Base-by-base conservation (phyloP, 2,888 invertebrate species). In the Lasius fuliginosus region DNA sequence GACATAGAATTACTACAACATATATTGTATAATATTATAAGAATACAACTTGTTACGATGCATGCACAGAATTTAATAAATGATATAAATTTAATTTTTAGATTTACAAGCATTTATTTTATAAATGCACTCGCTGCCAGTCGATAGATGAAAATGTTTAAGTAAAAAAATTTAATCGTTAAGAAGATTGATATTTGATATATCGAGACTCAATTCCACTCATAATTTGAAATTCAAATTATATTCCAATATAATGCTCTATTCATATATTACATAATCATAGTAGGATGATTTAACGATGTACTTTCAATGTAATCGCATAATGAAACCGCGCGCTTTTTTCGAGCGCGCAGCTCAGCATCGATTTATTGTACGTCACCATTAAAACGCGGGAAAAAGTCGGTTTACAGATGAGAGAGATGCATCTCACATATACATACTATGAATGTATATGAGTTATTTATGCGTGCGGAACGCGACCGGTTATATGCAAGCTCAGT, bases 401-500 rank as follows among this genome's bases (percentile, higher is more conserved):
- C 33, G 53, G 46, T 79, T 3, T 58, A 42, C 3, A 12, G n/a
- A 42, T 67, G 67, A 53, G 49, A n/a, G 67, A 53, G 49, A n/a
- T 30, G 56, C 42, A 42, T 69, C n/a, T 40, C 3, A 11, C 46
- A 36, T 15, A 46, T 15, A 49, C 18, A 12, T 49, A 49, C 8
- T 49, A 49, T 49, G 27, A 42, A 30, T 49, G 71, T 11, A 33
- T 81, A 42, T 60, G 58, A 79, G 36, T 81, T 62, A 69, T 69
- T 67, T 68, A 42, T 36, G 36, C n/a, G 42, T 36, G n/a, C 15
- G 23, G 42, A 62, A 64, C 23, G 64, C 40, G 42, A 49, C 68
- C 60, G 49, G 73, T 86, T 85, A 81, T 74, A 86, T 83, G 85
- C 77, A 85, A 82, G 85, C 88, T 89, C 87, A 82, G 85, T 62